Conservation (phyloP, 2,113 vertebrate genomes). For the Cololabis saira region DNA sequence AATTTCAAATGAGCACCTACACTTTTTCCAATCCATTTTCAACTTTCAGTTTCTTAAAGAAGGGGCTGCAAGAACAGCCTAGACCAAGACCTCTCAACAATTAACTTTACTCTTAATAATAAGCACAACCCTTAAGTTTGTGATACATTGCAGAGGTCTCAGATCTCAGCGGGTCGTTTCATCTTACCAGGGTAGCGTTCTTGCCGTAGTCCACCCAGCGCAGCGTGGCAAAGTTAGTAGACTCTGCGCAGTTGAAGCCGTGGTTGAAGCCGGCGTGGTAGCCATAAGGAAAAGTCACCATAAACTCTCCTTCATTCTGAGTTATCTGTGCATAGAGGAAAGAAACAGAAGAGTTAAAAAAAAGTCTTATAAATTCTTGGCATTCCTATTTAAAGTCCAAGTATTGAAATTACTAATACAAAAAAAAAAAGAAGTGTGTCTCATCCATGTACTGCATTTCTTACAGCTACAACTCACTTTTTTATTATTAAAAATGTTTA, state of each 20-base stretch:
- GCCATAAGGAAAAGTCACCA: slow-evolving; percentile 96
- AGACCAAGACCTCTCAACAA: no score
- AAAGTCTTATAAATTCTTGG: background rate
- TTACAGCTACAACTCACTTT: background rate
- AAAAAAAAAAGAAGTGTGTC: no score
- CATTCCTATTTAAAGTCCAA: background rate
- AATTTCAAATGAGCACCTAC: no score
- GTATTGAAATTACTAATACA: background rate
- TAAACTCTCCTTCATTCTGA: slow-evolving; percentile 96
- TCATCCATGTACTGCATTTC: background rate
- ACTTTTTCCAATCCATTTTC: no score
- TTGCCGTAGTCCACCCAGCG: slow-evolving; percentile 98
- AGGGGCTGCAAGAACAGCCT: no score
- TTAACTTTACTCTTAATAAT: no score
- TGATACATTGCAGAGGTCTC: no score
- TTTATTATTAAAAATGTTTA: background rate
- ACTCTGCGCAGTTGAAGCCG: slow-evolving; percentile 98
- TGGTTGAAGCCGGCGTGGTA: slow-evolving; percentile 99
- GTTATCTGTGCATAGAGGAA: slow-evolving; percentile 85
- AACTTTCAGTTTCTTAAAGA: no score
- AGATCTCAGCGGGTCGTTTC: background rate
- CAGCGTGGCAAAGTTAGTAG: slow-evolving; percentile 96
- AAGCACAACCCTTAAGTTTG: no score
- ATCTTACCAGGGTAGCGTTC: slow-evolving; percentile 91
- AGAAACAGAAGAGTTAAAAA: background rate